Conservation (phyloP, 2,797 vertebrate species). For the Margarornis squamiger region DNA sequence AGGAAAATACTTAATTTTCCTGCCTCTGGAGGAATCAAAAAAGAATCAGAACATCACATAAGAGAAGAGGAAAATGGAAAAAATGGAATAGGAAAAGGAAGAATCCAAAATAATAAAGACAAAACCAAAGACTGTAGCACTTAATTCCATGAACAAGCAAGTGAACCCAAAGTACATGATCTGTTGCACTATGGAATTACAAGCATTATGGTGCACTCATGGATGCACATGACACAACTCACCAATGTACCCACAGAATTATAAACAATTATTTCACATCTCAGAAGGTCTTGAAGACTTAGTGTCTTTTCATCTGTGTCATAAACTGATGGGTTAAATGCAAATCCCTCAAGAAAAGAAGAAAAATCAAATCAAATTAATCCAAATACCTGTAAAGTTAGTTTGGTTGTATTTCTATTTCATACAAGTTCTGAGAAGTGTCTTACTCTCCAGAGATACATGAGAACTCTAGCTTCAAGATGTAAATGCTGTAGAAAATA, state of each 20-base stretch:
- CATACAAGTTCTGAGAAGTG: neutral
- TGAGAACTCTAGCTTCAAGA: neutral
- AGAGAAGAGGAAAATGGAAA: neutral
- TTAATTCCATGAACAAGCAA: neutral
- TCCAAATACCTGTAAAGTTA: neutral
- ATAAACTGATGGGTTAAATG: neutral
- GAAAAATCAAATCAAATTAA: neutral
- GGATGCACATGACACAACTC: neutral
- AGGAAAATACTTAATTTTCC: neutral
- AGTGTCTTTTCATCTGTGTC: neutral
- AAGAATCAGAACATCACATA: neutral
- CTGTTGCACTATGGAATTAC: neutral
- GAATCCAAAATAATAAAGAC: neutral
- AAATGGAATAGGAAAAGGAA: neutral
- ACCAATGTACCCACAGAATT: neutral
- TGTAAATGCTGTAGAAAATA: neutral
- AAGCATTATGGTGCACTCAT: neutral
- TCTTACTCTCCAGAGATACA: neutral
- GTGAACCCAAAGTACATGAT: neutral
- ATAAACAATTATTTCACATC: neutral
- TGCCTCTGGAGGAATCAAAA: neutral
- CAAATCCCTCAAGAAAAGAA: neutral
- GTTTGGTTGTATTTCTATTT: neutral
- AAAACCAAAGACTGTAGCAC: neutral
- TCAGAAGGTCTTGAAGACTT: neutral